A percentile compares a stretch with the other conserved stretches of the same genome.
phyloP scores from a whole-genome alignment of 2,113 vertebrate species.

The Zingel zingel region DNA sequence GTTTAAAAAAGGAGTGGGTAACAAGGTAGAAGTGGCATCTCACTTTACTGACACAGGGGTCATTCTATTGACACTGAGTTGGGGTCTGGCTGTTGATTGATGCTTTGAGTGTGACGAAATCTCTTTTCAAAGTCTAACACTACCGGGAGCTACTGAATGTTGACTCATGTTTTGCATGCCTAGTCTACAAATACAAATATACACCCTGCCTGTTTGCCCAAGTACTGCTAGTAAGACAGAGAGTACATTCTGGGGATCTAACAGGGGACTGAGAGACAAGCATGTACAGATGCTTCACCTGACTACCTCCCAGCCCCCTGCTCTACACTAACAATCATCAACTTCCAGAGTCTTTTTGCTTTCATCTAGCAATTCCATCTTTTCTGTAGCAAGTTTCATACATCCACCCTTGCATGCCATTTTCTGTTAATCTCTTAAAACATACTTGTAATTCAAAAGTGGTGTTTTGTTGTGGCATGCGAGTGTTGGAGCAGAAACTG shows the following conservation, averaged over 20 bases:
- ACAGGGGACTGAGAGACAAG: conserved; percentile 70
- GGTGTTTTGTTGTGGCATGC: neutral
- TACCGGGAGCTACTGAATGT: neutral
- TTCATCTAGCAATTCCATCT: neutral
- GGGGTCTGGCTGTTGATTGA: neutral
- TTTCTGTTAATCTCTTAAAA: conserved; percentile 1
- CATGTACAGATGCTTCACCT: conserved; percentile 74
- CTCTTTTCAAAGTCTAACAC: neutral
- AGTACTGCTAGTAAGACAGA: neutral
- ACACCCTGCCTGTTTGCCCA: neutral
- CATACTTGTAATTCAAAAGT: neutral
- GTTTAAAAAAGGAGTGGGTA: neutral
- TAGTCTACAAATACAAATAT: conserved; percentile 62
- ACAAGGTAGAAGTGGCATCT: neutral
- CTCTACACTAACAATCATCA: conserved; percentile 27
- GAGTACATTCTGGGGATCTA: conserved; percentile 2
- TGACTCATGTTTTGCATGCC: conserved; percentile 39
- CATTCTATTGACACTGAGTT: neutral
- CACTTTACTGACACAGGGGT: neutral
- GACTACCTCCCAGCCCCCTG: conserved; percentile 61
- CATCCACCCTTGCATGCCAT: conserved; percentile 5
- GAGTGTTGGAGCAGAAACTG: conserved; percentile 30
- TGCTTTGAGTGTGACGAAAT: conserved; percentile 2
- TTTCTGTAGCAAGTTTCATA: conserved; percentile 4
- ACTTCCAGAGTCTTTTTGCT: conserved; percentile 15